Evolutionary conservation across 2,888 invertebrate species (phyloP).

Genomic region (Tetropium fuscum): DNA sequence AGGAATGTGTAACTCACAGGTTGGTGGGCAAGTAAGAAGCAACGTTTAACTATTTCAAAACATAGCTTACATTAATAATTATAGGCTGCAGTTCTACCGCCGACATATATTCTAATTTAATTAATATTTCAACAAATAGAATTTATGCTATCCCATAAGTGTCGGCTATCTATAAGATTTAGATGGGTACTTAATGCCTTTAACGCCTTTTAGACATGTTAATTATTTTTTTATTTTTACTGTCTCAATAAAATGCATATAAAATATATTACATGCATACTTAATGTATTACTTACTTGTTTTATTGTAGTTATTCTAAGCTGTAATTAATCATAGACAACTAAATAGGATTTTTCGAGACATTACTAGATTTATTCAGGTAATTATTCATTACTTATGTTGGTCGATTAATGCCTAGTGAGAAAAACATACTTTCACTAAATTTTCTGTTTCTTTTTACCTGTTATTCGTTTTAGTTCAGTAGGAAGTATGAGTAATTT

Average conservation of each 20-base stretch:
- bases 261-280: not conserved
- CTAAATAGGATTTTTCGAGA: not conserved
- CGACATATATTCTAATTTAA: slow-evolving; percentile 36
- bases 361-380: not conserved
- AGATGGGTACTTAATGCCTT: slow-evolving; percentile 27
- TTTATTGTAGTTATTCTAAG: not conserved
- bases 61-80: too few relatives aligned
- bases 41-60: too few relatives aligned
- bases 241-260: not conserved
- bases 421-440: not conserved
- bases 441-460: not conserved
- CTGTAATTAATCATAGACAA: not conserved
- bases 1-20: too few relatives aligned
- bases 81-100: slow-evolving; percentile 17
- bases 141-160: slow-evolving; percentile 34
- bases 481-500: too few relatives aligned
- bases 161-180: slow-evolving; percentile 35
- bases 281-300: not conserved
- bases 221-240: not conserved
- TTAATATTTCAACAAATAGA: slow-evolving; percentile 39
- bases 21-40: too few relatives aligned
- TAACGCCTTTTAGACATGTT: slow-evolving; percentile 1
- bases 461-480: too few relatives aligned
- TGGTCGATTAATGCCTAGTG: not conserved
- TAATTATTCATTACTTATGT: not conserved